Conservation (phyloP, 2,888 invertebrate genomes). For the Agrypnus murinus region DNA sequence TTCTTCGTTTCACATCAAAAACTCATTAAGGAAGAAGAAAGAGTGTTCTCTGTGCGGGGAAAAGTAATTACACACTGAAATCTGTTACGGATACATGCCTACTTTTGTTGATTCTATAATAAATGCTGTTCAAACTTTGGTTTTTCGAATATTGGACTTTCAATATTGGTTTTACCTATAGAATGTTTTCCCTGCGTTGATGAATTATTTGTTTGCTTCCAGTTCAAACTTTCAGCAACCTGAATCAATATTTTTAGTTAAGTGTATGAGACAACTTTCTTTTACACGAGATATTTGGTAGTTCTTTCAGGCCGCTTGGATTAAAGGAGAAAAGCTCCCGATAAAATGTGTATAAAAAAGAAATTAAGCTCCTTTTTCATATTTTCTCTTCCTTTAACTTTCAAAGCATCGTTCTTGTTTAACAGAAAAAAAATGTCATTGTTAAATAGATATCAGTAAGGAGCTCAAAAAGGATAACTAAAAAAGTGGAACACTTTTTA, state of each 20-base stretch:
- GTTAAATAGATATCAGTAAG: no score
- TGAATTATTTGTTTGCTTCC: constrained; percentile 29
- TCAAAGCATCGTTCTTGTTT: no score
- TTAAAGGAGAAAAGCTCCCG: no score
- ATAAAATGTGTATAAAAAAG: no score
- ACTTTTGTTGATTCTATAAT: constrained; percentile 46
- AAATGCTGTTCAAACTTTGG: constrained; percentile 41
- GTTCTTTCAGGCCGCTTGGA: no score
- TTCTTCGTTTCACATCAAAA: constrained; percentile 49
- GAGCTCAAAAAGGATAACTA: no score
- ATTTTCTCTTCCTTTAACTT: no score
- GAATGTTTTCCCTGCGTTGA: constrained; percentile 17
- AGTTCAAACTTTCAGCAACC: constrained; percentile 10
- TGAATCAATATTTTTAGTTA: constrained; percentile 19
- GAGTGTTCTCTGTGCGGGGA: constrained; percentile 33
- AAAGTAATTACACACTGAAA: constrained; percentile 47
- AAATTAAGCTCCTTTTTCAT: no score
- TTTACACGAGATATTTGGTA: not conserved
- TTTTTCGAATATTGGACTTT: constrained; percentile 41
- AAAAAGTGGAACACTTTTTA: no score
- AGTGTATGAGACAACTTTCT: constrained; percentile 9
- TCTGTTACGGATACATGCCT: constrained; percentile 44
- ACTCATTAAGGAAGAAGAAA: constrained; percentile 49
- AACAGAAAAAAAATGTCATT: no score
- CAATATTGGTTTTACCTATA: constrained; percentile 38